These are phyloP conservation scores for Hyperoodon ampullatus DNA, from an alignment of 2,113 vertebrate genomes.

Conservation along the genomic window DNA sequence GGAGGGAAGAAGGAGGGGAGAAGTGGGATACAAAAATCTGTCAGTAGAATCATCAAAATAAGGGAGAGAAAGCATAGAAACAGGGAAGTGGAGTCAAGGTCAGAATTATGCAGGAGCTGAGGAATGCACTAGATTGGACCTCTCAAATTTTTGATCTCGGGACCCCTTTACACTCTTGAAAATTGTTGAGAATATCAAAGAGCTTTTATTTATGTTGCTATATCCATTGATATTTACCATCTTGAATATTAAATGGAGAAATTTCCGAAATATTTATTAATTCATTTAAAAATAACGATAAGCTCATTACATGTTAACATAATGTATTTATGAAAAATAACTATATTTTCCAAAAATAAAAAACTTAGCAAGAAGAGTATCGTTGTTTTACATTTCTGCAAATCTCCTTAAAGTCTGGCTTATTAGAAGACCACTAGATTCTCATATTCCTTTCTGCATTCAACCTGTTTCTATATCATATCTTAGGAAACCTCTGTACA, in stretches of 20 bases:
- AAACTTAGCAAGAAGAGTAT: not conserved
- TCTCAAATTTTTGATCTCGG: not conserved
- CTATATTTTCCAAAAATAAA: constrained; percentile 16
- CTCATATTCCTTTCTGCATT: constrained; percentile 9
- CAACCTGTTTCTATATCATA: not conserved
- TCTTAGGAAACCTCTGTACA: not conserved
- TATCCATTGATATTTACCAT: not conserved
- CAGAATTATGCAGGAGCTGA: not conserved
- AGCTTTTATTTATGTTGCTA: not conserved
- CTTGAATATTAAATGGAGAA: not conserved
- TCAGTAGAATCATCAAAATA: not conserved
- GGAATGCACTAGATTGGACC: not conserved
- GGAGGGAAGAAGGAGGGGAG: not conserved
- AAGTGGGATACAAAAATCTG: not conserved
- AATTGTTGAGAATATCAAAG: constrained; percentile 9
- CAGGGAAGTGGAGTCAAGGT: not conserved
- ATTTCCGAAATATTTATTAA: constrained; percentile 16
- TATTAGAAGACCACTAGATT: constrained; percentile 13
- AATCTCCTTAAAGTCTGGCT: constrained; percentile 4
- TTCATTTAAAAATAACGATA: not conserved
- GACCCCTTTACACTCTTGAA: not conserved
- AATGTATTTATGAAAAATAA: constrained; percentile 37
- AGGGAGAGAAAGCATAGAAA: not conserved
- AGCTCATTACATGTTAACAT: not conserved
- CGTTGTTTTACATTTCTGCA: constrained; percentile 20